These are phyloP conservation scores for Pristis pectinata DNA, from an alignment of 2,797 vertebrate species.

Conservation along the genomic window DNA sequence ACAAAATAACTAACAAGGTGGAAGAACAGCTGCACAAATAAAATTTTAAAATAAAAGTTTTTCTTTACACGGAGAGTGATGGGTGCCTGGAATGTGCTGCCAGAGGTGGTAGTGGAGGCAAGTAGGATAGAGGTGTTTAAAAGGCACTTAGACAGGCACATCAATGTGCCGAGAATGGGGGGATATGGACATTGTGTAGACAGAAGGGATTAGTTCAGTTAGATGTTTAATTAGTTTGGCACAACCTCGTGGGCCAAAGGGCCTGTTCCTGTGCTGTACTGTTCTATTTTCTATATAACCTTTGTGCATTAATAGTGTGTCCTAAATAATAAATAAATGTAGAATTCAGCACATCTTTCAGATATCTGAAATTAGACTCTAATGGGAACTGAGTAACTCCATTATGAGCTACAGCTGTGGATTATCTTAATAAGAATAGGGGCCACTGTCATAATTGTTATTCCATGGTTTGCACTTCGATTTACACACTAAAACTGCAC, in stretches of 20 bases:
- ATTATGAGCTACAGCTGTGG: background rate
- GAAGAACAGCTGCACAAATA: background rate
- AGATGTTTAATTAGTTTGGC: too few relatives aligned
- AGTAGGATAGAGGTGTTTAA: too few relatives aligned
- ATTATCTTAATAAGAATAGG: background rate
- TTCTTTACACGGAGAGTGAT: too few relatives aligned
- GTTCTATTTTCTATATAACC: too few relatives aligned
- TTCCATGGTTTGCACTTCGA: background rate
- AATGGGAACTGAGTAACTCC: background rate
- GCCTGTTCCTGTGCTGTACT: too few relatives aligned
- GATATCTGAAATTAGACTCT: background rate
- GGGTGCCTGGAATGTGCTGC: too few relatives aligned
- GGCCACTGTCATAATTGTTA: background rate
- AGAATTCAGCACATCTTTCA: background rate
- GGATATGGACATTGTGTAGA: too few relatives aligned
- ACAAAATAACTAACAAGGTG: background rate
- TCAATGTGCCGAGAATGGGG: too few relatives aligned
- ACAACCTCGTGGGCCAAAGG: too few relatives aligned
- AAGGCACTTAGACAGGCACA: too few relatives aligned
- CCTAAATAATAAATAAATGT: background rate
- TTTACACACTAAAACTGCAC: background rate
- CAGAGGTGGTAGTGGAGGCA: too few relatives aligned
- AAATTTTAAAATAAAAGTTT: background rate
- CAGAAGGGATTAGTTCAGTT: too few relatives aligned
- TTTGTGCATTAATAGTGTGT: background rate